Base-by-base conservation (phyloP, 2,888 invertebrate genomes). In the Rhaphigaster nebulosa region DNA sequence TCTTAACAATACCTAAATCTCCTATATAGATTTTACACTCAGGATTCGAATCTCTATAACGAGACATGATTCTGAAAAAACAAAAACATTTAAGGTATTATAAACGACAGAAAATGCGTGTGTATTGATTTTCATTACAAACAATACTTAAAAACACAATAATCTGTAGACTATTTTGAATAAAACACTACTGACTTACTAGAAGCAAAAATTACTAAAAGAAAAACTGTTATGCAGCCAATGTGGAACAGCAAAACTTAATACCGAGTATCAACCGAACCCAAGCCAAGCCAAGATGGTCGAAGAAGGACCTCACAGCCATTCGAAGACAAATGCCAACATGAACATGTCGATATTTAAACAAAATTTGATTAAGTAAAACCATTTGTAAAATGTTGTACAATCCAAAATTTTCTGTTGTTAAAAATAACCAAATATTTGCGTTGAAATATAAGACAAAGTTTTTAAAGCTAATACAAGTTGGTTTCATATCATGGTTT, bases 21-120 rank as follows among this genome's bases (percentile, higher is more conserved):
- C 99, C 99, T 45, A 99, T 98, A 94, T 99, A 99, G 87, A 99
- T 97, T 94, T 99, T 99, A 93, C 98, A 98, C 94, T 98, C 98
- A 91, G 96, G 96, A 91, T 93, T 93, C 60, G 93, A 93, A 92
- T 93, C 93, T 92, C 97, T 96, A 93, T 97, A 96, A 91, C 97
- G 95, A 92, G 97, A 96, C 96, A 97, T 97, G 93, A 38, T 90
- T n/a, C 90, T 90, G 38, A 80, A 90, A 90, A 90, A 80, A 87
- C 54, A 50, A 54, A 87, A 87, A 34, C 34, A 76, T 38, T 76
- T 12, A 52, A 1, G 2, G 15, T 34, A 18, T 8, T 52, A 50
- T 0, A 13, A 34, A 87, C 54, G n/a, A 18, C 13, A 5, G 12
- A 38, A 29, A n/a, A 34, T 15, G 56, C 34, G 54, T 54, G 10